A percentile compares a stretch with the other conserved stretches of the same genome.
These are phyloP conservation scores for Procapra przewalskii DNA, from an alignment of 2,113 vertebrate genomes.

Conservation along the genomic window DNA sequence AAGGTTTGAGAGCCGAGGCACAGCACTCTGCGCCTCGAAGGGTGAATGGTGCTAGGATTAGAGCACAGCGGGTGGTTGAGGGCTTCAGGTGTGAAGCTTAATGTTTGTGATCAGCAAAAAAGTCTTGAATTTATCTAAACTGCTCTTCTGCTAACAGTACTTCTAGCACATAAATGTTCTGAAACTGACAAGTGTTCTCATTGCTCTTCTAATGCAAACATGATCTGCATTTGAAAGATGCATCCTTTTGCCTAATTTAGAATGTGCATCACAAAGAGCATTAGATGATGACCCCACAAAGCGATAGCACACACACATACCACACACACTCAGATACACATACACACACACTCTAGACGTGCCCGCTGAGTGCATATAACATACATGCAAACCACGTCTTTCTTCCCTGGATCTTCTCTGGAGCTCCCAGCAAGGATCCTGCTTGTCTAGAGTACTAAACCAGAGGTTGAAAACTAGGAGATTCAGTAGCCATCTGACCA, in stretches of 20 bases:
- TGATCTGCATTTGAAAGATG: constrained; percentile 90
- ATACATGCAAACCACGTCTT: background rate
- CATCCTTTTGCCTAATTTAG: constrained; percentile 85
- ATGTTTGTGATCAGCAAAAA: constrained; percentile 90
- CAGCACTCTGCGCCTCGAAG: constrained; percentile 87
- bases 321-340: constrained; percentile 16
- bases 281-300: constrained; percentile 84
- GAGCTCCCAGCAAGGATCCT: constrained; percentile 15
- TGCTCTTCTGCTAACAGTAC: constrained; percentile 91
- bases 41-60: constrained; percentile 94
- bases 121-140: constrained; percentile 92
- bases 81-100: constrained; percentile 93
- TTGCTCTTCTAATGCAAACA: constrained; percentile 89
- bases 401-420: constrained; percentile 36
- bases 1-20: constrained; percentile 89
- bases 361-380: background rate
- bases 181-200: constrained; percentile 90
- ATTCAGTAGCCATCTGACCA: constrained; percentile 64
- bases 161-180: constrained; percentile 91
- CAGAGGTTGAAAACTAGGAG: constrained; percentile 53
- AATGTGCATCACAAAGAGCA: constrained; percentile 86
- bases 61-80: constrained; percentile 88
- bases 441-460: constrained; percentile 58
- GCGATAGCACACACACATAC: background rate
- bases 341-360: background rate